phyloP scores from a whole-genome alignment of 2,113 vertebrate genomes.

The Onychorhynchus coronatus region DNA sequence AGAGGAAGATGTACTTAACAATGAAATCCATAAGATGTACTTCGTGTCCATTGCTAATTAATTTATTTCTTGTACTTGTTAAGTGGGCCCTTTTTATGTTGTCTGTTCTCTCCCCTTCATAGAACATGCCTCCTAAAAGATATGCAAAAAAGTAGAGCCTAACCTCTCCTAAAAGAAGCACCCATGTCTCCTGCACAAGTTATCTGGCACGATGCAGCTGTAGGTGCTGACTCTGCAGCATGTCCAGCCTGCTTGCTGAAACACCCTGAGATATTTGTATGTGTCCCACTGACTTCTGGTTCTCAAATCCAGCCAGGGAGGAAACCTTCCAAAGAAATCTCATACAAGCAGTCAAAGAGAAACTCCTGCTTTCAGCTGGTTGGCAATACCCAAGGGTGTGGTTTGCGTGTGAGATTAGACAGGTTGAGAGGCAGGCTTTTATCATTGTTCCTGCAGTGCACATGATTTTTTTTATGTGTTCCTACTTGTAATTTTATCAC shows the following conservation, averaged over 20 bases:
- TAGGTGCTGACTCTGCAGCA: background rate
- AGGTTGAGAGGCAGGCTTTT: slow-evolving; percentile 60
- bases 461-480: slow-evolving; percentile 44
- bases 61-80: background rate
- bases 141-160: background rate
- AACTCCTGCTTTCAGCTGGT: background rate
- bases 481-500: slow-evolving; percentile 67
- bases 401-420: slow-evolving; percentile 55
- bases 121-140: background rate
- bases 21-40: background rate
- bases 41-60: background rate
- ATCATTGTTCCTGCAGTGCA: slow-evolving; percentile 46
- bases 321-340: background rate
- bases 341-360: background rate
- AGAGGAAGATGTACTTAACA: background rate
- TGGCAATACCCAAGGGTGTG: slow-evolving; percentile 53
- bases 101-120: background rate
- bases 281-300: background rate
- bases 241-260: background rate
- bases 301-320: background rate
- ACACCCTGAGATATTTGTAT: background rate
- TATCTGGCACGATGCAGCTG: background rate
- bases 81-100: background rate
- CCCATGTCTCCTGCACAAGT: background rate
- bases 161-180: background rate